A percentile compares a stretch with the other conserved stretches of the same genome.
These are phyloP conservation scores for Leptopilina boulardi DNA, from an alignment of 1,140 invertebrate genomes.

Conservation along the genomic window DNA sequence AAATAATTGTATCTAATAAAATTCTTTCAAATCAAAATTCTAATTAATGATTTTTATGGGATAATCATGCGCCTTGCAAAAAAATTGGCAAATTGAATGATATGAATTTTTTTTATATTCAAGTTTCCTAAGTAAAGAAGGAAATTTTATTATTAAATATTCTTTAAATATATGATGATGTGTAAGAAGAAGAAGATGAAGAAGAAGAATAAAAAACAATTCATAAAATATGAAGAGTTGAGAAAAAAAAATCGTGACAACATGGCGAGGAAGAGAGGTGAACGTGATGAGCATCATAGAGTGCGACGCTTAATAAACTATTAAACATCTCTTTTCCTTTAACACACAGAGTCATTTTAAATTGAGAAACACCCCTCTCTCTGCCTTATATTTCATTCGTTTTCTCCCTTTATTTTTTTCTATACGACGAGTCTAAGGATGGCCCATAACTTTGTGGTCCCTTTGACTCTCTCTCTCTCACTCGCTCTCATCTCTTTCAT, in stretches of 20 bases:
- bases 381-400: not conserved
- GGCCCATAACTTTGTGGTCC: slow-evolving; percentile 61
- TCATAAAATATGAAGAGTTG: not conserved
- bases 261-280: not conserved
- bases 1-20: too few species aligned
- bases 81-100: too few species aligned
- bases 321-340: slow-evolving; percentile 12
- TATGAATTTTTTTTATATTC: not conserved
- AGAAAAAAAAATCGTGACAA: slow-evolving; percentile 17
- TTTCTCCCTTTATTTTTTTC: slow-evolving; percentile 25
- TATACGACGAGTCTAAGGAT: slow-evolving; percentile 45
- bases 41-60: too few species aligned
- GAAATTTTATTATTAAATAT: not conserved
- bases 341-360: slow-evolving; percentile 10
- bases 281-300: slow-evolving; percentile 16
- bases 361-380: not conserved
- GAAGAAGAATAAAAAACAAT: not conserved
- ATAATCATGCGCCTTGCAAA: too few species aligned
- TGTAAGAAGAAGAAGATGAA: too few species aligned
- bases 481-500: slow-evolving; percentile 31
- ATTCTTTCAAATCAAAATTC: too few species aligned
- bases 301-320: slow-evolving; percentile 3
- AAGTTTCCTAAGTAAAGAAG: not conserved
- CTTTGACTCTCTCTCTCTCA: slow-evolving; percentile 27
- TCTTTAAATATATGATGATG: not conserved